Evolutionary conservation across 2,797 vertebrate genomes (phyloP), one percentile per base, ranked within the genome.

Genomic region (Erethizon dorsatum): DNA sequence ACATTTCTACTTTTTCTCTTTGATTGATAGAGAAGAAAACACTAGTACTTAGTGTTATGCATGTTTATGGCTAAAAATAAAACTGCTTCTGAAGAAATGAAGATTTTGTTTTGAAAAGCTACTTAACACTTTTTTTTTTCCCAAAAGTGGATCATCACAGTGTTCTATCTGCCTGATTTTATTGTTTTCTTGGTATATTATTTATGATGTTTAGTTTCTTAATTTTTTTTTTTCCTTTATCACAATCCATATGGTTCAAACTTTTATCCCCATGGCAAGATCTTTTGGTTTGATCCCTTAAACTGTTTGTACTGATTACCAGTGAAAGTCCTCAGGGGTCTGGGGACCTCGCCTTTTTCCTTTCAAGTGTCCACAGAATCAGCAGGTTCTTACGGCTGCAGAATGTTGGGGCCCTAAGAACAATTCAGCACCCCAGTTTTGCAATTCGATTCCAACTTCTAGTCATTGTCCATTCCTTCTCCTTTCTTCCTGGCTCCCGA

Each of bases 311-410:
- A 45, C 73, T 84, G 94, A 97, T 97, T 95, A 57, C 87, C 96
- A 95, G 0, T 59, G 87, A 80, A 84, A 95, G 50, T 18, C 45
- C 78, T 85, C 6, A 5, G 67, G 92, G n/a, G 61, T 52, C 82
- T 95, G 87, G 91, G 93, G 88, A 96, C 84, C 12, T 15, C 4
- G 45, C 52, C 82, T 92, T 59, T 79, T 85, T 47, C 54, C 94
- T 95, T 96, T 96, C 88, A 96, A 95, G 78, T 96, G 56, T 13
- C n/a, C 83, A 77, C 63, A 14, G 73, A 95, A 90, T 85, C 96
- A 98, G 95, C 93, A 96, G 94, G 87, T 45, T 88, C 45, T 71
- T 93, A 65, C 8, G n/a, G 69, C 80, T 88, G 94, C 83, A 87
- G 94, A 95, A 95, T 97, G 96, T 95, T 31, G 73, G 47, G 75